Conservation (phyloP, 2,113 vertebrate species). For the Brachirus orientalis region DNA sequence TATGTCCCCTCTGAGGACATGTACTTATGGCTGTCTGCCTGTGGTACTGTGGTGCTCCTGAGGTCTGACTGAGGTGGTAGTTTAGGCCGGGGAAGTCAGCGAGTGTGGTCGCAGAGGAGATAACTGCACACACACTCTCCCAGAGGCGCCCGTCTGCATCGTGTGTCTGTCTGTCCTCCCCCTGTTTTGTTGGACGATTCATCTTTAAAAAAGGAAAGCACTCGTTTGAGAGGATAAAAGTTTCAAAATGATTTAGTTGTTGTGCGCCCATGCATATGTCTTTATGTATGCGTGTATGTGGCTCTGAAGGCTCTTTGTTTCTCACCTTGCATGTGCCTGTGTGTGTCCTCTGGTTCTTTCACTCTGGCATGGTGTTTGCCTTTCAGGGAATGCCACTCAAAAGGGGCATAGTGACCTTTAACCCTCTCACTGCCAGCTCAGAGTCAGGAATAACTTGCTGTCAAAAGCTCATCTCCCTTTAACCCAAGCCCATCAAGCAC, state of each 20-base stretch:
- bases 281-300: constrained; percentile 33
- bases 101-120: constrained; percentile 60
- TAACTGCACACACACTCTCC: constrained; percentile 58
- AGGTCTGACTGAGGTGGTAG: constrained; percentile 68
- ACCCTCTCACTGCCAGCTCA: constrained; percentile 57
- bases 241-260: constrained; percentile 60
- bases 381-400: constrained; percentile 60
- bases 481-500: constrained; percentile 43
- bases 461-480: constrained; percentile 23
- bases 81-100: constrained; percentile 59
- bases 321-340: constrained; percentile 28
- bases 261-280: constrained; percentile 15
- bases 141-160: constrained; percentile 53
- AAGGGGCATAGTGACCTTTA: constrained; percentile 67
- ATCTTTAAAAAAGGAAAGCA: constrained; percentile 52
- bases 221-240: constrained; percentile 56
- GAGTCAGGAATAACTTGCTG: constrained; percentile 29
- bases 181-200: constrained; percentile 23
- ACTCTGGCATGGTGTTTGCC: constrained; percentile 53
- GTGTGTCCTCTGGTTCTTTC: constrained; percentile 44
- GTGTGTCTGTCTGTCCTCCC: constrained; percentile 40
- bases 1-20: constrained; percentile 66
- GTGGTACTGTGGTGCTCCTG: constrained; percentile 72
- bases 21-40: constrained; percentile 74
- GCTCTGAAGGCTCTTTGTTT: constrained; percentile 58